Evolutionary conservation across 2,113 vertebrate species (phyloP).

Genomic region (Stegostoma tigrinum): DNA sequence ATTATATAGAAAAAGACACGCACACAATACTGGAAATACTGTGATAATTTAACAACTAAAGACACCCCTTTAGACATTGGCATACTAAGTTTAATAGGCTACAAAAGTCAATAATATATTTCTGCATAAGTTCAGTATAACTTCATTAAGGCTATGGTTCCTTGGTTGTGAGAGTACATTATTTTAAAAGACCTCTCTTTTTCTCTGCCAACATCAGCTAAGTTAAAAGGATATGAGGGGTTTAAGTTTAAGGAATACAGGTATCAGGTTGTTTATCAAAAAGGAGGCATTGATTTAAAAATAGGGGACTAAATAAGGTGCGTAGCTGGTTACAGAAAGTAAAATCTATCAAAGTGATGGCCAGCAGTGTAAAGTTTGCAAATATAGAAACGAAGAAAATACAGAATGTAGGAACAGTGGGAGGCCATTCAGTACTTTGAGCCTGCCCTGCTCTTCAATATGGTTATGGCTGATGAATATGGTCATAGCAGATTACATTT

Average conservation of each 20-base stretch:
- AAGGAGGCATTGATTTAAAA: background rate
- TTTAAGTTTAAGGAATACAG: constrained; percentile 5
- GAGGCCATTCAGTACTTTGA: no score
- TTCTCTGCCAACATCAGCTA: background rate
- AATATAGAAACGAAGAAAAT: background rate
- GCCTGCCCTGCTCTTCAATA: no score
- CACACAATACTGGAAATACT: background rate
- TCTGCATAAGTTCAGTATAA: background rate
- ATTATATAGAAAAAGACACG: background rate
- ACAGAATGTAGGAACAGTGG: no score
- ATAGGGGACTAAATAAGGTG: background rate
- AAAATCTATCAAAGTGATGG: background rate
- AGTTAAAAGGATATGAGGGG: background rate
- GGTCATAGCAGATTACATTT: background rate
- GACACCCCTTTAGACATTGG: background rate
- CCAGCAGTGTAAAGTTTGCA: background rate
- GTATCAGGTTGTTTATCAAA: background rate
- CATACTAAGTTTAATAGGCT: constrained; percentile 12
- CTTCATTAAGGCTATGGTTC: constrained; percentile 11
- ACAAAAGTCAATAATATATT: background rate
- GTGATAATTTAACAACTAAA: background rate
- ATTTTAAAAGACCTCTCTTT: background rate
- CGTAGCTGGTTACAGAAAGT: background rate
- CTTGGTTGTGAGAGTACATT: background rate
- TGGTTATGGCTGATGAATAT: no score